Evolutionary conservation across 2,888 invertebrate genomes (phyloP).

Genomic region (Cabera pusaria): DNA sequence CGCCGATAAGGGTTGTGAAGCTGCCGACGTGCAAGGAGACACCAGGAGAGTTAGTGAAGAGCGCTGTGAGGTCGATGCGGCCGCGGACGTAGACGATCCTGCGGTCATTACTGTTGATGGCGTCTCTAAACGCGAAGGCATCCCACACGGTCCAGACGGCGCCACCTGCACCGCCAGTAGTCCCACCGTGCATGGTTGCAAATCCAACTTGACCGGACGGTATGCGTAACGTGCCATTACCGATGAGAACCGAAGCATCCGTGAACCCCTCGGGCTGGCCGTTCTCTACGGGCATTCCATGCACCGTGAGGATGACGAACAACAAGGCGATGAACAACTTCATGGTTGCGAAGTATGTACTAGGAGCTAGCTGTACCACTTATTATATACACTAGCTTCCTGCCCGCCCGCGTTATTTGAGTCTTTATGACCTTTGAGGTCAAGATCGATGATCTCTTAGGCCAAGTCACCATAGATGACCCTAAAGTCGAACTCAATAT

Average conservation of each 20-base stretch:
- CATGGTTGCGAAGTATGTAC: too few species aligned
- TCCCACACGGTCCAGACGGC: conserved; percentile 17
- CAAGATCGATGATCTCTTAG: too few species aligned
- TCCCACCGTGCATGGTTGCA: conserved; percentile 3
- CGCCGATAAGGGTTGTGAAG: conserved; percentile 11
- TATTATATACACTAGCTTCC: too few species aligned
- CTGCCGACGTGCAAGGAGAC: conserved; percentile 9
- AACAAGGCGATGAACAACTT: conserved; percentile 6
- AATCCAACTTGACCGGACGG: conserved; percentile 2
- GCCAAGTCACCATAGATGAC: too few species aligned
- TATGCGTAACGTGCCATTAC: background rate
- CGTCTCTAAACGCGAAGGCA: conserved; percentile 16
- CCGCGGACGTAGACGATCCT: conserved; percentile 12
- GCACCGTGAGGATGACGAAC: background rate
- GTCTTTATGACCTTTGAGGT: too few species aligned
- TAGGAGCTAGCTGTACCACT: too few species aligned
- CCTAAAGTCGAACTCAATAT: too few species aligned
- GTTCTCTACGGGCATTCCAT: conserved; percentile 3
- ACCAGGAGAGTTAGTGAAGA: conserved; percentile 16
- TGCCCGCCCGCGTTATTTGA: too few species aligned
- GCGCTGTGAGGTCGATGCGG: conserved; percentile 8
- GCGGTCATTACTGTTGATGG: conserved; percentile 1
- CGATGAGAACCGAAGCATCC: background rate
- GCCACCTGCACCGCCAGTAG: conserved; percentile 10
- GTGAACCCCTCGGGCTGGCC: background rate